Evolutionary conservation across 2,888 invertebrate genomes (phyloP), one percentile per base, ranked within the genome.

Genomic region (Acrobasis suavella): DNA sequence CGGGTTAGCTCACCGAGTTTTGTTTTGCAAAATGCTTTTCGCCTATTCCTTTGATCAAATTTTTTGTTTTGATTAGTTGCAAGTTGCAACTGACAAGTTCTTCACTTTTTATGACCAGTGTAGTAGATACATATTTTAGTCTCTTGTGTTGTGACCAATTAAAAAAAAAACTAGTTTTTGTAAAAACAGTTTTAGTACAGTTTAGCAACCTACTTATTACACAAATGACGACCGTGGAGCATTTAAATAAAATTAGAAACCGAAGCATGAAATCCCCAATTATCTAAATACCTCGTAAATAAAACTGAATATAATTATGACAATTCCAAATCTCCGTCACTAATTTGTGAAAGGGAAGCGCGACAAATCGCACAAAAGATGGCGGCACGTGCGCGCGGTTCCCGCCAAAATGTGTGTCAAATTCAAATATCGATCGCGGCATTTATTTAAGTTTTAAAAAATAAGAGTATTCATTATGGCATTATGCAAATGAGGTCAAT

Each of bases 391-490:
- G 88, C 78, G 75, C 58, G 52, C 66, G 65, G 65, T 73, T 85
- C 76, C 81, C 83, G 84, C 83, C 80, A 69, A 83, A 85, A 83
- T 82, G 65, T 80, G 78, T 83, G 87, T 84, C 86, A 85, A 79
- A 81, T 56, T 42, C 22, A 42, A 56, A 56, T 42, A 56, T 56
- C 74, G 80, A 86, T 85, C 73, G 72, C 77, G 77, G 16, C n/a
- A n/a, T 61, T 61, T 61, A n/a, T 61, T 61, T 61, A 42, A 32
- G 8, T 32, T 32, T 32, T 32, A 32, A 32, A 60, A 60, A 38
- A 42, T 17, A 12, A 14, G n/a, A 46, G n/a, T 60, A 52, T 58
- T 58, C 7, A 39, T 39, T 52, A 52, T 50, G 12, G 22, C 5
- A 64, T 52, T 58, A 55, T 32, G 56, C 54, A 66, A 62, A 54